Percentiles rank a stretch among this genome's conserved stretches.
Evolutionary conservation across 2,113 vertebrate species (phyloP).

Genomic region (Elachura formosa): DNA sequence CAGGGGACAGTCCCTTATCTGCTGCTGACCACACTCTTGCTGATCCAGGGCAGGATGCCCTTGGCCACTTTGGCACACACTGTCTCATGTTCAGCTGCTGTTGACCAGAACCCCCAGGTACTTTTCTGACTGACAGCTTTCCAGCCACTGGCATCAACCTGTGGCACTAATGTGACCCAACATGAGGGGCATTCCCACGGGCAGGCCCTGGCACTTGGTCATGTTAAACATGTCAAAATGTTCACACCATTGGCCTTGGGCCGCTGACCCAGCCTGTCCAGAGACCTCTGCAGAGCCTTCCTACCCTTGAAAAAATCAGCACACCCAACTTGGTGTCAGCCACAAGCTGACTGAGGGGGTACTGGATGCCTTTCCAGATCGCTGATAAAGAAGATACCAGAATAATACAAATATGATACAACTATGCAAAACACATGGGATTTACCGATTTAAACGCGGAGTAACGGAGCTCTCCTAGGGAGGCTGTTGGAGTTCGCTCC

Average conservation of each 20-base stretch:
- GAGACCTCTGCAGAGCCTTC: neutral
- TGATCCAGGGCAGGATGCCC: neutral
- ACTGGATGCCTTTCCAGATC: neutral
- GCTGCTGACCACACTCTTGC: fast-evolving
- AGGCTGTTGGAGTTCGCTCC: fast-evolving
- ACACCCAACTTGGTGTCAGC: fast-evolving
- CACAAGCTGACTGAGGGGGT: neutral
- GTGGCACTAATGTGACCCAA: neutral
- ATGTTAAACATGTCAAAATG: no score
- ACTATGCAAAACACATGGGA: no score
- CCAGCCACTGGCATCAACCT: no score
- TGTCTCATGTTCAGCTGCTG: neutral
- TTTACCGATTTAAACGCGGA: fast-evolving
- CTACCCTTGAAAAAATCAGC: no score
- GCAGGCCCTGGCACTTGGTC: neutral
- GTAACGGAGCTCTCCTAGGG: fast-evolving
- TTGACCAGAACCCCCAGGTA: neutral
- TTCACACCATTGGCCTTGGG: fast-evolving
- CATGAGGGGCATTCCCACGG: neutral
- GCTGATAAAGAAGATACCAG: no score
- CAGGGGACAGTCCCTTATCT: fast-evolving
- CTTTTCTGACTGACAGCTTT: fast-evolving
- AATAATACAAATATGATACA: neutral
- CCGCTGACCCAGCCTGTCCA: neutral
- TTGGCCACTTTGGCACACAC: no score